Evolutionary conservation across 2,888 invertebrate genomes (phyloP).

Genomic region (Syritta pipiens): DNA sequence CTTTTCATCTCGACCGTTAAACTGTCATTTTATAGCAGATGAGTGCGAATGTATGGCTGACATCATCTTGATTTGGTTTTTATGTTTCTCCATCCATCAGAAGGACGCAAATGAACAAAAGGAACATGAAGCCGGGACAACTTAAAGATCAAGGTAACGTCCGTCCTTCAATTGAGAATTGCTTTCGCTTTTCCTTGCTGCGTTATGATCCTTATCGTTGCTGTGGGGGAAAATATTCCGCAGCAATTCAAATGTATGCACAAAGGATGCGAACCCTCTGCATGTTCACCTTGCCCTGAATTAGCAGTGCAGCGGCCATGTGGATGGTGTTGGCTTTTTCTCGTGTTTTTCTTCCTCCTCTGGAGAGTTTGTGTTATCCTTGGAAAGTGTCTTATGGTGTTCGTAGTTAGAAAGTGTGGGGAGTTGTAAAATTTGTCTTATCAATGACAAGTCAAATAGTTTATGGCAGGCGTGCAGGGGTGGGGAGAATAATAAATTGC

Average conservation of each 20-base stretch:
- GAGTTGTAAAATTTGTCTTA: background rate
- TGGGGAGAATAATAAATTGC: background rate
- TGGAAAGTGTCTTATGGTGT: constrained; percentile 30
- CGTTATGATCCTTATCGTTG: constrained; percentile 22
- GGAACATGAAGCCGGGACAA: background rate
- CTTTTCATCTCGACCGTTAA: too few species aligned
- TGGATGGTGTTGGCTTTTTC: background rate
- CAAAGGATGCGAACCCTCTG: constrained; percentile 16
- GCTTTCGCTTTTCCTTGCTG: background rate
- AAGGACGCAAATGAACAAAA: background rate
- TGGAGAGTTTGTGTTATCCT: background rate
- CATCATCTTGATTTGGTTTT: constrained; percentile 11
- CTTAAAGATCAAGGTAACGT: background rate
- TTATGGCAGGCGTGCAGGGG: background rate
- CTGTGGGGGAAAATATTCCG: constrained; percentile 2
- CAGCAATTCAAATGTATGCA: background rate
- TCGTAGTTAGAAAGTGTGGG: background rate
- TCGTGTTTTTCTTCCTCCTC: background rate
- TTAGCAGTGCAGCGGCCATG: constrained; percentile 9
- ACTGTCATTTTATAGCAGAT: background rate
- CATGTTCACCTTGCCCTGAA: constrained; percentile 40
- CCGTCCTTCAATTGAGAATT: background rate
- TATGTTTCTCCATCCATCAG: background rate
- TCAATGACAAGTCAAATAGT: constrained; percentile 7
- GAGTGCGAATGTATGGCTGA: background rate